Base-by-base conservation (phyloP, 2,888 invertebrate species). In the Andrena marginata region DNA sequence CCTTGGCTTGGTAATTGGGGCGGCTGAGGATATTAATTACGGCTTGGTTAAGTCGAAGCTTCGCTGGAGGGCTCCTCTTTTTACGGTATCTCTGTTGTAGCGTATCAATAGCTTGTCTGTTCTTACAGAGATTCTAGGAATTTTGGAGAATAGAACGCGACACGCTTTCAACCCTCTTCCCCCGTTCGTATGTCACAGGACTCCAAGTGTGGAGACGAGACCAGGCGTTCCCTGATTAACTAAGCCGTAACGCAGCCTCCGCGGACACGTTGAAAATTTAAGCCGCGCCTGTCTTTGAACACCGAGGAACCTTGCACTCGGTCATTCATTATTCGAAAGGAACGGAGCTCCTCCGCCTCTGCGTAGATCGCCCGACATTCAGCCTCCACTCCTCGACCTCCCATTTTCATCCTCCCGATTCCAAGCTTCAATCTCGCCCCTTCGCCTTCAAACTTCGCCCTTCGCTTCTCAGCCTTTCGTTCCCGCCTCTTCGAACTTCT, bases 181-280 rank as follows among this genome's bases (percentile, higher is more conserved):
- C 51, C 23, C 6, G 16, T 23, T 16, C 31, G 10, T 23, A 13
- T 10, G 10, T n/a, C 23, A 23, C 10, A 26, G 31, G 42, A 48
- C 42, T 71, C 10, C 8, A 10, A 51, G 10, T 49, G 13, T 35
- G 26, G 42, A 31, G 5, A 13, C 59, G 13, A 31, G 23, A 8
- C 54, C 64, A 62, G 20, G 16, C 64, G 60, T 69, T 71, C 35
- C 23, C 20, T 69, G 67, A 79, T 73, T 69, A 76, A 71, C 72
- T 35, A 51, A 74, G 64, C 33, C 49, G 69, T 85, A 82, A 85
- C 86, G 83, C 87, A 75, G 83, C 80, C 80, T 85, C 82, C 64
- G 90, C 87, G 87, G 89, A 90, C 86, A 75, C 70, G 77, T 59
- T 90, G 91, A 91, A 91, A 90, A 86, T 91, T 91, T 90, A 89